Evolutionary conservation across 1,140 invertebrate genomes (phyloP).

Genomic region (Aphelinus atriplicis): DNA sequence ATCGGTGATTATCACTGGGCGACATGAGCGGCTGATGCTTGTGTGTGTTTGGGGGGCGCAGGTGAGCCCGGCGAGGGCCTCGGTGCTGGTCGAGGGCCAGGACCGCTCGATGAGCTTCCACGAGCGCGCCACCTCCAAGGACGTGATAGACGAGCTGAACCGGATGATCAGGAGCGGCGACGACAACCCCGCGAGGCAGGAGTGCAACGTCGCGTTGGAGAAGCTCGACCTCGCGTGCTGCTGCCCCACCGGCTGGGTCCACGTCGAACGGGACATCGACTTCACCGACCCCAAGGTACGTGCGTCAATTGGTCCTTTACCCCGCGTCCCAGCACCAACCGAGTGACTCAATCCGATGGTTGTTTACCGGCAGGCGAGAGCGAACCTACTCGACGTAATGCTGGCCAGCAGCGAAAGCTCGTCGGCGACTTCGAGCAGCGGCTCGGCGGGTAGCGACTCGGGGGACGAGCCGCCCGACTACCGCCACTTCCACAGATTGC

Average conservation of each 20-base stretch:
- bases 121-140: conserved; percentile 77
- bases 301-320: too few species aligned
- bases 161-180: conserved; percentile 75
- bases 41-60: conserved; percentile 12
- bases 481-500: conserved; percentile 76
- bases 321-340: too few species aligned
- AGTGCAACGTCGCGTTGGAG: conserved; percentile 52
- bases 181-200: conserved; percentile 53
- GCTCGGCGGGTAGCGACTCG: conserved; percentile 71
- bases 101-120: conserved; percentile 72
- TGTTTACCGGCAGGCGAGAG: conserved; percentile 69
- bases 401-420: conserved; percentile 76
- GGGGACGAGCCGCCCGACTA: conserved; percentile 73
- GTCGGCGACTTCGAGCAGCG: conserved; percentile 73
- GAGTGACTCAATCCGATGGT: too few species aligned
- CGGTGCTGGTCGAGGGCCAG: conserved; percentile 53
- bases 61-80: conserved; percentile 57
- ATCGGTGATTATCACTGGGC: too few species aligned
- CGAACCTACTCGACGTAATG: conserved; percentile 80
- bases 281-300: conserved; percentile 81
- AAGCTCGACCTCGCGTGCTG: conserved; percentile 73
- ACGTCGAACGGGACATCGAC: conserved; percentile 79
- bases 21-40: too few species aligned
- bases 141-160: conserved; percentile 80
- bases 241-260: conserved; percentile 80